Conservation (phyloP, 2,888 invertebrate genomes). For the Patella caerulea region DNA sequence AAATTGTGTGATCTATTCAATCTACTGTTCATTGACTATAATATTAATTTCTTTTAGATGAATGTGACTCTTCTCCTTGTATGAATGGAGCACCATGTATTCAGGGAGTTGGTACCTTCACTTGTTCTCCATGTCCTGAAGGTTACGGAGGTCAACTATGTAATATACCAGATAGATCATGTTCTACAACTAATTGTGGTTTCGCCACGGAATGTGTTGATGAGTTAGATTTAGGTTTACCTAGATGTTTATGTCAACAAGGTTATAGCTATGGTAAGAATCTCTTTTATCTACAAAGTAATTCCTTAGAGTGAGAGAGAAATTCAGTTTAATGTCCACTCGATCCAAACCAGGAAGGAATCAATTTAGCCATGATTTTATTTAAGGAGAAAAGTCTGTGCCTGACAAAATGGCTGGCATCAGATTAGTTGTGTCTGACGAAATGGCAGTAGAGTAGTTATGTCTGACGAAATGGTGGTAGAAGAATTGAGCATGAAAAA, state of each 20-base stretch:
- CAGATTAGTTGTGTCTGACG: too few species aligned
- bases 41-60: slow-evolving; percentile 34
- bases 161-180: slow-evolving; percentile 27
- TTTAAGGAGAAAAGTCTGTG: too few species aligned
- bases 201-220: slow-evolving; percentile 28
- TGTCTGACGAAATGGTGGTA: too few species aligned
- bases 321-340: too few species aligned
- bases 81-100: slow-evolving; percentile 49
- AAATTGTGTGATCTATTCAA: too few species aligned
- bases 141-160: slow-evolving; percentile 49
- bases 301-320: too few species aligned
- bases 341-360: too few species aligned
- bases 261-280: slow-evolving; percentile 38
- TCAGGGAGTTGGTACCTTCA: slow-evolving; percentile 38
- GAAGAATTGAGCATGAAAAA: too few species aligned
- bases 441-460: too few species aligned
- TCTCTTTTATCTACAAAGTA: not conserved
- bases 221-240: slow-evolving; percentile 30
- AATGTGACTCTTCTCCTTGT: slow-evolving; percentile 53
- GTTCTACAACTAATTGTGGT: slow-evolving; percentile 23
- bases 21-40: not conserved
- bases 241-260: slow-evolving; percentile 37
- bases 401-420: too few species aligned
- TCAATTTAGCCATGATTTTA: too few species aligned
- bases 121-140: slow-evolving; percentile 56